Conservation (phyloP, 2,888 invertebrate species). For the Argynnis bischoffii region DNA sequence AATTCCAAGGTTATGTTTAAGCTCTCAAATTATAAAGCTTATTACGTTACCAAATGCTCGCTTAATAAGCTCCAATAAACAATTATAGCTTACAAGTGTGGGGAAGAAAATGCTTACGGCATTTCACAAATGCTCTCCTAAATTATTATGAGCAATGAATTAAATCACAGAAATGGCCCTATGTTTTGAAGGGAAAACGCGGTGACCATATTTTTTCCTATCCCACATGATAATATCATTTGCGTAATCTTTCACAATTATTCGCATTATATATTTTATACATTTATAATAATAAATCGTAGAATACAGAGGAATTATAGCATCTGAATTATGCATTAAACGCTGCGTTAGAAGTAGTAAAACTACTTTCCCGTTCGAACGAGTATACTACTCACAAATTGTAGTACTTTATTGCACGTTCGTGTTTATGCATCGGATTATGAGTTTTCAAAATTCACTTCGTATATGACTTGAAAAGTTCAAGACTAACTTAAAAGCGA, state of each 20-base stretch:
- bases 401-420: conserved; percentile 58
- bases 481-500: background rate
- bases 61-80: conserved; percentile 26
- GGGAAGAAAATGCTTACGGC: conserved; percentile 22
- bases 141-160: conserved; percentile 28
- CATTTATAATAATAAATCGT: conserved; percentile 60
- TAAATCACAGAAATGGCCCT: conserved; percentile 22
- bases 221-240: conserved; percentile 22
- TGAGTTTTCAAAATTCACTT: conserved; percentile 58
- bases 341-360: conserved; percentile 63
- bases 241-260: conserved; percentile 17
- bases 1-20: conserved; percentile 10
- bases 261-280: conserved; percentile 6
- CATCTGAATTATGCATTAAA: conserved; percentile 76
- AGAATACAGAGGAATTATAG: conserved; percentile 72
- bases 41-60: conserved; percentile 9
- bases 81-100: conserved; percentile 22
- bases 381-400: conserved; percentile 44
- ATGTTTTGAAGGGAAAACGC: conserved; percentile 21
- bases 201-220: conserved; percentile 20
- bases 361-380: conserved; percentile 52
- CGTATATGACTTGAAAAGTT: conserved; percentile 47
- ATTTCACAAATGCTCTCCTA: conserved; percentile 22
- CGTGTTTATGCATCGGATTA: conserved; percentile 55
- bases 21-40: conserved; percentile 9